Conservation (phyloP, 1,140 invertebrate genomes). For the Cherax quadricarinatus region DNA sequence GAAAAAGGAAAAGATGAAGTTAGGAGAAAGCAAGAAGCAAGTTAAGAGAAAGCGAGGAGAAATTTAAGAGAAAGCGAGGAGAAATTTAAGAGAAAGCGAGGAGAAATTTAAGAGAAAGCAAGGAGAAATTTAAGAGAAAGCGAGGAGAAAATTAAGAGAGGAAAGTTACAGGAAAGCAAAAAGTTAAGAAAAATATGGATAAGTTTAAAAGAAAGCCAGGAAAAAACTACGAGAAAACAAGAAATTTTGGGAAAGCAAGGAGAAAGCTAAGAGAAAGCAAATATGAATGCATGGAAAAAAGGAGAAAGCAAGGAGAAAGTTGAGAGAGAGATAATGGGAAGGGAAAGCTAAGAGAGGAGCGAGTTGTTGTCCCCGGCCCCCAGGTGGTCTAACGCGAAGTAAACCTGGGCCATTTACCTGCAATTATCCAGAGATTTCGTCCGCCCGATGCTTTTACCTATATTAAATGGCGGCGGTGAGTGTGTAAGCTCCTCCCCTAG, state of each 20-base stretch:
- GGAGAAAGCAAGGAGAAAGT: neutral
- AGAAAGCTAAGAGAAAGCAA: neutral
- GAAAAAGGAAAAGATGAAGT: neutral
- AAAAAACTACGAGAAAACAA: neutral
- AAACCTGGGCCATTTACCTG: neutral
- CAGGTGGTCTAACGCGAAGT: neutral
- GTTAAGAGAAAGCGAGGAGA: neutral
- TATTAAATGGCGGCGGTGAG: neutral
- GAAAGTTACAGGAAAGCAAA: neutral
- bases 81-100: neutral
- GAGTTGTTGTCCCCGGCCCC: neutral
- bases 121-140: neutral
- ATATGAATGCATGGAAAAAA: too few species aligned
- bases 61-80: neutral
- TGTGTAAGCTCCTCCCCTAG: neutral
- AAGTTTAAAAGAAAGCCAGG: neutral
- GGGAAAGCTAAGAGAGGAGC: neutral
- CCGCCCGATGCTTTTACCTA: neutral
- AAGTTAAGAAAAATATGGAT: neutral
- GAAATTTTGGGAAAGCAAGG: neutral
- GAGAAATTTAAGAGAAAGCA: neutral
- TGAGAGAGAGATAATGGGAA: neutral
- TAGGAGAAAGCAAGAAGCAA: neutral
- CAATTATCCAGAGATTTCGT: neutral
- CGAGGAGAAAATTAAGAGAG: neutral